Conservation (phyloP, 2,113 vertebrate genomes). For the Rhea pennata region DNA sequence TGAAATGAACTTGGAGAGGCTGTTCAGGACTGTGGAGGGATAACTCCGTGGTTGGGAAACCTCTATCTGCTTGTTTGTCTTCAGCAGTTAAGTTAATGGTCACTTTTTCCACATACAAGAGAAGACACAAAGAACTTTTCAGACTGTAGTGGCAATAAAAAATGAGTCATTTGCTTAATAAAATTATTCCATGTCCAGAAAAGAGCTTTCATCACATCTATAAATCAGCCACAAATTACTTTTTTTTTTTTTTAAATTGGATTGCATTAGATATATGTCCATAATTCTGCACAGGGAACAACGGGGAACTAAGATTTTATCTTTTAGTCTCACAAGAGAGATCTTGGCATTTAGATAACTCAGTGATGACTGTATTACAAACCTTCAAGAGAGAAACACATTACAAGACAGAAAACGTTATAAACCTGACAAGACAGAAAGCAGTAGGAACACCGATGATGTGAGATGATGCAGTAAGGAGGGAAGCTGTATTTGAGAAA, state of each 20-base stretch:
- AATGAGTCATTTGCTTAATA: neutral
- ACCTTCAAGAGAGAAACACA: no score
- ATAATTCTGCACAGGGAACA: neutral
- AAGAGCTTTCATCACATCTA: neutral
- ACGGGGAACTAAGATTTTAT: neutral
- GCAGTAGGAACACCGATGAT: neutral
- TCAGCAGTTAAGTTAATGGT: neutral
- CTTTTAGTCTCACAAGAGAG: neutral
- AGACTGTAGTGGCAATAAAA: neutral
- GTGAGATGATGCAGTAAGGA: neutral
- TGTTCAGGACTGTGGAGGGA: neutral
- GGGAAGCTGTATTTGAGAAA: neutral
- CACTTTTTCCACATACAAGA: neutral
- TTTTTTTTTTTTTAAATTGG: neutral
- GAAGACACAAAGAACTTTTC: neutral
- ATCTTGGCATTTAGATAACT: neutral
- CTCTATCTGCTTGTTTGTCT: neutral
- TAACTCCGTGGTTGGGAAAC: neutral
- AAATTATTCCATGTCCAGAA: neutral
- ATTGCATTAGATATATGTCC: neutral
- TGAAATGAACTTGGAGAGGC: neutral
- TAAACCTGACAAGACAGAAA: neutral
- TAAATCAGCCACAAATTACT: constrained; percentile 13
- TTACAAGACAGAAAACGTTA: no score
- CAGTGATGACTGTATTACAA: neutral